phyloP scores from a whole-genome alignment of 2,113 vertebrate genomes.

The Apaloderma vittatum region DNA sequence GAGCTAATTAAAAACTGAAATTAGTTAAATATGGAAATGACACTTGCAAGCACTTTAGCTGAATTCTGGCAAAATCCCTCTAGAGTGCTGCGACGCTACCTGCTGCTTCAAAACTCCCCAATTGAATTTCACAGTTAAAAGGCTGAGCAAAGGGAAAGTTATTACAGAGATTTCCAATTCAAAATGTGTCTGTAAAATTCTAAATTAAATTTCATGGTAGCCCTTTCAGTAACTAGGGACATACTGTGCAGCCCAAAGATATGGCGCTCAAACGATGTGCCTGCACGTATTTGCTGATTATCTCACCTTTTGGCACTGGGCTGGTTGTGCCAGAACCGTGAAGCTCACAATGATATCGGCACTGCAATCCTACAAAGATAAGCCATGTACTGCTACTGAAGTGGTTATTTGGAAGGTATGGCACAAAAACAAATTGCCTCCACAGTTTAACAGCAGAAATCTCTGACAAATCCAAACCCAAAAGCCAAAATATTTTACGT shows the following conservation, averaged over 20 bases:
- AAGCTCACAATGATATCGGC: not conserved
- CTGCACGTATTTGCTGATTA: constrained; percentile 57
- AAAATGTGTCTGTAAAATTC: constrained; percentile 80
- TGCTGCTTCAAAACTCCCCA: constrained; percentile 86
- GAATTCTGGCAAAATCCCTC: constrained; percentile 87
- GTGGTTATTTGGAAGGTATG: not conserved
- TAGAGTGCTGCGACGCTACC: constrained; percentile 83
- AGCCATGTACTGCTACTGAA: not conserved
- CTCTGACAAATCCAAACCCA: constrained; percentile 10
- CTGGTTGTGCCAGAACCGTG: constrained; percentile 51
- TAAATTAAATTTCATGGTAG: constrained; percentile 87
- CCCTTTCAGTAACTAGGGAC: constrained; percentile 77
- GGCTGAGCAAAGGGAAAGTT: constrained; percentile 86
- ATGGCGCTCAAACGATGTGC: constrained; percentile 39
- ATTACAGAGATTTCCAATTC: constrained; percentile 84
- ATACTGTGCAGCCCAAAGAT: constrained; percentile 61
- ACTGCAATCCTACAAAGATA: constrained; percentile 30
- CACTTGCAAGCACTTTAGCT: constrained; percentile 89
- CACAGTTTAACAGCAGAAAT: constrained; percentile 30
- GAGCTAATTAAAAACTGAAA: constrained; percentile 92
- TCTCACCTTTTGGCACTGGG: constrained; percentile 70
- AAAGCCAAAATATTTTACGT: constrained; percentile 30
- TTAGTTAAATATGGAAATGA: constrained; percentile 93
- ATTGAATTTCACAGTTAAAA: constrained; percentile 87
- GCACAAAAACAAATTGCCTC: not conserved